A percentile compares a stretch with the other conserved stretches of the same genome.
phyloP scores from a whole-genome alignment of 2,113 vertebrate species.

The Athene noctua region DNA sequence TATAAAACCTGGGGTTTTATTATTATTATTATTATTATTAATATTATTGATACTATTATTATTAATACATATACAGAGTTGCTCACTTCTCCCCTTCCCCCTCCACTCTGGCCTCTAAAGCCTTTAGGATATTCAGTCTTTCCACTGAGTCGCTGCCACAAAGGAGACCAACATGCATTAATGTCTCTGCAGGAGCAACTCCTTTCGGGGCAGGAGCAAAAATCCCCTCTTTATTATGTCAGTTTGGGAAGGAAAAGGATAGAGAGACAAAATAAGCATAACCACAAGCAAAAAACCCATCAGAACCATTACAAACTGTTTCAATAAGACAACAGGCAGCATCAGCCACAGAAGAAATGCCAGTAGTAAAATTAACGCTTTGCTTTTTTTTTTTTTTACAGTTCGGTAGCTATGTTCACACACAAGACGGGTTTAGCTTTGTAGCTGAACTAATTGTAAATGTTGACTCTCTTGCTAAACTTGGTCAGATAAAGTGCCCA shows the following conservation, averaged over 20 bases:
- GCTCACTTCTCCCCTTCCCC: background rate
- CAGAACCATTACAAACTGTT: background rate
- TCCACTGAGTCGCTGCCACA: background rate
- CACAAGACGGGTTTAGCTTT: background rate
- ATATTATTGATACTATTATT: background rate
- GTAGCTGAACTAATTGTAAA: background rate
- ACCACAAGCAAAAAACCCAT: background rate
- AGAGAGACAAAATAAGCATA: background rate
- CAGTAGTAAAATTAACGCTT: background rate
- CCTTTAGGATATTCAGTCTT: background rate
- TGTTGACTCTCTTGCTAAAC: background rate
- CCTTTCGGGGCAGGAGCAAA: background rate
- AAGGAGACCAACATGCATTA: background rate
- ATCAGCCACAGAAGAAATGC: background rate
- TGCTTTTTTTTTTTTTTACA: background rate
- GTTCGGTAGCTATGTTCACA: background rate
- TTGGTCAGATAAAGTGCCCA: slow-evolving; percentile 12
- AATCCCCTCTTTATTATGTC: background rate
- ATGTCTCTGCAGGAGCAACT: background rate
- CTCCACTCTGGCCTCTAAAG: background rate
- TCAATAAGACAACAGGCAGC: background rate
- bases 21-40: background rate
- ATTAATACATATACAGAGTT: background rate
- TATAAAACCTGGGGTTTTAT: background rate
- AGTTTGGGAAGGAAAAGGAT: background rate